These are phyloP conservation scores for Nothobranchius furzeri DNA, from an alignment of 2,113 vertebrate species.

Conservation along the genomic window DNA sequence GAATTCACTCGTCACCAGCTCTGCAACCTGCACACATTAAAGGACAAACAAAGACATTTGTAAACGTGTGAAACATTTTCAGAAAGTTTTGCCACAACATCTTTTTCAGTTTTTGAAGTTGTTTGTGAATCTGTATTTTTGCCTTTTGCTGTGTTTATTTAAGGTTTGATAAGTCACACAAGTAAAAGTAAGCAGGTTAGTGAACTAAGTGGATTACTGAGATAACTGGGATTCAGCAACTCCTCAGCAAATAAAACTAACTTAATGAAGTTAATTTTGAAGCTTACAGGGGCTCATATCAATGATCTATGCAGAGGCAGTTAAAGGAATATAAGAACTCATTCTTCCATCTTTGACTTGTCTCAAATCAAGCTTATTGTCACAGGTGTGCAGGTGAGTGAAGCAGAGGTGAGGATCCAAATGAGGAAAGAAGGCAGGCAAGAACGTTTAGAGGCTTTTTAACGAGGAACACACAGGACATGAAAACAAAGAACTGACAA, in stretches of 20 bases:
- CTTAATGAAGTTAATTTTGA: not conserved
- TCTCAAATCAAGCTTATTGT: not conserved
- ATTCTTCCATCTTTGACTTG: not conserved
- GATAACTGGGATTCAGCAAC: not conserved
- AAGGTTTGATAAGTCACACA: too few species aligned
- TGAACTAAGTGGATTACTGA: constrained; percentile 6
- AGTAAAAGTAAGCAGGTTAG: constrained; percentile 15
- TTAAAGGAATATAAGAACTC: not conserved
- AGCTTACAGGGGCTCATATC: not conserved
- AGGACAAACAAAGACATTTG: not conserved
- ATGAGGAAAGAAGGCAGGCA: too few species aligned
- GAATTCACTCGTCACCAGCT: constrained; percentile 98
- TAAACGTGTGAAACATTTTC: too few species aligned
- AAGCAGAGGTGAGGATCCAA: too few species aligned
- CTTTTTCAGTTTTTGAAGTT: too few species aligned
- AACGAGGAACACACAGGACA: too few species aligned
- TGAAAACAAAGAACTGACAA: too few species aligned
- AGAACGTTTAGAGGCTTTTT: too few species aligned
- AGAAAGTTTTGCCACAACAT: too few species aligned
- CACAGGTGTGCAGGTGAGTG: too few species aligned
- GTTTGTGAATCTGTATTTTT: too few species aligned
- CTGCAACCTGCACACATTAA: constrained; percentile 86
- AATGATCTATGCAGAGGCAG: not conserved
- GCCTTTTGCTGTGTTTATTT: too few species aligned
- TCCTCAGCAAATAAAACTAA: constrained; percentile 7